phyloP scores from a whole-genome alignment of 2,888 invertebrate species.

The Malacosoma neustria region DNA sequence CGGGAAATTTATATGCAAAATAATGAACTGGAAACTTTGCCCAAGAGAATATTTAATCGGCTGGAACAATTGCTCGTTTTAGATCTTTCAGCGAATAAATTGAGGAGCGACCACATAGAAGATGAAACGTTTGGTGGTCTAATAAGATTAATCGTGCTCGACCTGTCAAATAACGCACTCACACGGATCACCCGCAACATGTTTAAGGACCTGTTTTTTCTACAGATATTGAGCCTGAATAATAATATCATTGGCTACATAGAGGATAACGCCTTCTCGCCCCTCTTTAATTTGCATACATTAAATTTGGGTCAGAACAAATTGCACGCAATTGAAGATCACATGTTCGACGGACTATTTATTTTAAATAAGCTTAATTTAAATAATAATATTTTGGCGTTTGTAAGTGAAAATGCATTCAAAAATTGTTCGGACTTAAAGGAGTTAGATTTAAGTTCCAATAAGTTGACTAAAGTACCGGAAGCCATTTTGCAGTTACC shows the following conservation, averaged over 20 bases:
- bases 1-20: conserved; percentile 90
- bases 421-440: conserved; percentile 91
- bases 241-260: conserved; percentile 90
- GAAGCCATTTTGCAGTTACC: conserved; percentile 87
- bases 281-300: conserved; percentile 91
- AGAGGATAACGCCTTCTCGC: conserved; percentile 89
- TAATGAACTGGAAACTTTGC: conserved; percentile 89
- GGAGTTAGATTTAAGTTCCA: conserved; percentile 91
- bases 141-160: conserved; percentile 89
- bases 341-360: conserved; percentile 88
- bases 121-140: conserved; percentile 90
- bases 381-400: conserved; percentile 87
- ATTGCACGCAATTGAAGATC: conserved; percentile 84
- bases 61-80: conserved; percentile 89
- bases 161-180: conserved; percentile 88
- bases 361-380: conserved; percentile 88
- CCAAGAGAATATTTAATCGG: conserved; percentile 88
- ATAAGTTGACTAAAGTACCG: conserved; percentile 88
- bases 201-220: conserved; percentile 90
- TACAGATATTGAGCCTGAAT: conserved; percentile 89
- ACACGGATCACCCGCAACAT: conserved; percentile 86
- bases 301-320: conserved; percentile 92
- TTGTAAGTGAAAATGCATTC: conserved; percentile 85
- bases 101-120: conserved; percentile 89
- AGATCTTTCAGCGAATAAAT: conserved; percentile 89